Percentiles rank a stretch among this genome's conserved stretches.
Evolutionary conservation across 1,140 invertebrate genomes (phyloP).

Genomic region (Palaemon carinicauda): DNA sequence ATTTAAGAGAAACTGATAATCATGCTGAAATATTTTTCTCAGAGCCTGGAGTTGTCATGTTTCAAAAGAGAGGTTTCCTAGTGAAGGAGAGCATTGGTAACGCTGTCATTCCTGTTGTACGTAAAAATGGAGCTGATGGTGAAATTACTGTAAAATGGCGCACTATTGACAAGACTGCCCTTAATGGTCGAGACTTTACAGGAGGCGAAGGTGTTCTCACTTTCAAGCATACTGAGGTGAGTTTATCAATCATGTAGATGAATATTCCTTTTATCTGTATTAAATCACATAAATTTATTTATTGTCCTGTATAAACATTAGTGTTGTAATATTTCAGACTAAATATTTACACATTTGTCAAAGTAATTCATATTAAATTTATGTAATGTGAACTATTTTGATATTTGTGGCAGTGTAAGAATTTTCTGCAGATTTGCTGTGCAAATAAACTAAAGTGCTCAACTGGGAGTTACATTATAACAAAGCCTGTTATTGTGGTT

Average conservation of each 20-base stretch:
- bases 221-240: constrained; percentile 72
- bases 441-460: too few species aligned
- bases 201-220: constrained; percentile 69
- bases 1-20: not conserved
- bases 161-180: constrained; percentile 72
- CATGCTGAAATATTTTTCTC: not conserved
- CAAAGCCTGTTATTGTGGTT: too few species aligned
- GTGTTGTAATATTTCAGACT: too few species aligned
- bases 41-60: constrained; percentile 73
- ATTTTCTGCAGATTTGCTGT: too few species aligned
- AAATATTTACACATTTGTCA: too few species aligned
- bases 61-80: constrained; percentile 71
- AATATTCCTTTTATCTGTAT: too few species aligned
- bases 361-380: too few species aligned
- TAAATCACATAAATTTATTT: too few species aligned
- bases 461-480: too few species aligned
- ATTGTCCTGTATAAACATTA: too few species aligned
- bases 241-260: not conserved
- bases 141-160: constrained; percentile 69
- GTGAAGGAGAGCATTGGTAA: constrained; percentile 72
- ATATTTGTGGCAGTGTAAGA: too few species aligned
- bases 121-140: constrained; percentile 71
- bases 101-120: constrained; percentile 68
- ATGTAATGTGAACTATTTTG: too few species aligned
- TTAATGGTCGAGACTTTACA: constrained; percentile 69